Evolutionary conservation across 37 sponge, comb jelly and placozoan genomes (phyloP).

Genomic region (Theonella swinhoei): DNA sequence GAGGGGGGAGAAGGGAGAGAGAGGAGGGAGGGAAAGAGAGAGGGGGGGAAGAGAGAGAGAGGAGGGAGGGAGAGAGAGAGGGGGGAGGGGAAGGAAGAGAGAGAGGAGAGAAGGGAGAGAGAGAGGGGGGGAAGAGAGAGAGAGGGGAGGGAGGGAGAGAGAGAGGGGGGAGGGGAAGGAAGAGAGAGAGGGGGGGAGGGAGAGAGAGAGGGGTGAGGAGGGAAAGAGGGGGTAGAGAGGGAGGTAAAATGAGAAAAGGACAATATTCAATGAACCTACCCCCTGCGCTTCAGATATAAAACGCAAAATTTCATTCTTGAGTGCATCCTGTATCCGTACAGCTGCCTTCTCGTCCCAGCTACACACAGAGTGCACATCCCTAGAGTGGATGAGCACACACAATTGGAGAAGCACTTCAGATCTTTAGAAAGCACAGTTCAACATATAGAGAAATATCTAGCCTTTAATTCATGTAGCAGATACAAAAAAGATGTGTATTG

Average conservation of each 20-base stretch:
- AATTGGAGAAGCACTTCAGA: too few species aligned
- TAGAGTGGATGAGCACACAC: conserved; percentile 1
- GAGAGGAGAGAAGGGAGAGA: conserved; percentile 1
- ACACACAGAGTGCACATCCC: conserved; percentile 89
- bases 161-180: conserved; percentile 1
- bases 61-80: not conserved
- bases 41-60: not conserved
- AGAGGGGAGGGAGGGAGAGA: not conserved
- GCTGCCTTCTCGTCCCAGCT: conserved; percentile 93
- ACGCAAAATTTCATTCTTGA: conserved; percentile 57
- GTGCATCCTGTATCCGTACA: conserved; percentile 70
- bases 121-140: not conserved
- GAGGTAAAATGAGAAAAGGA: not conserved
- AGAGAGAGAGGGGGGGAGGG: not conserved
- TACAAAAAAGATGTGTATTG: not conserved
- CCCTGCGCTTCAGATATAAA: conserved; percentile 62
- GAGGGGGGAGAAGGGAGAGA: not conserved
- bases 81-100: not conserved
- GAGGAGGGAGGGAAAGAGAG: not conserved
- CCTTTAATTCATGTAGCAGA: not conserved
- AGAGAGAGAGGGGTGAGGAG: not conserved
- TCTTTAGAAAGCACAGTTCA: not conserved
- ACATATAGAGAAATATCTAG: not conserved
- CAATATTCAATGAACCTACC: conserved; percentile 18
- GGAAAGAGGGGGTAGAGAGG: not conserved